phyloP scores from a whole-genome alignment of 2,797 vertebrate genomes.

The Enteromius thamalakanensis region DNA sequence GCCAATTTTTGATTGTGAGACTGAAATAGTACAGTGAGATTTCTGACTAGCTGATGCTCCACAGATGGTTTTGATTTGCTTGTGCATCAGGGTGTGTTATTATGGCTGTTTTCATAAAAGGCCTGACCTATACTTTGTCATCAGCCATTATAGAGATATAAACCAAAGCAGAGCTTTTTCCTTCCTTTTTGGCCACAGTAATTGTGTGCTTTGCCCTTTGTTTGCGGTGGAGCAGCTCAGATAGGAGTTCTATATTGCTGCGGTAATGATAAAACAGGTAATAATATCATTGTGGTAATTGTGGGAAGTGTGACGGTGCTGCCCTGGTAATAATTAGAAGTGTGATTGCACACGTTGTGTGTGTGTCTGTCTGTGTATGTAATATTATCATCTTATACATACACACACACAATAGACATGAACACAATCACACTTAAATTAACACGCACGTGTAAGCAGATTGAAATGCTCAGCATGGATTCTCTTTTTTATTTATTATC shows the following conservation, averaged over 20 bases:
- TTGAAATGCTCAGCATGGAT: background rate
- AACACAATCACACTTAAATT: background rate
- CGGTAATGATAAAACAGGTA: background rate
- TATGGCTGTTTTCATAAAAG: slow-evolving; percentile 20
- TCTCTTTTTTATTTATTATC: background rate
- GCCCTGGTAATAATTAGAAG: slow-evolving; percentile 20
- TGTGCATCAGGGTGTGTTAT: slow-evolving; percentile 38
- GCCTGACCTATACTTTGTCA: slow-evolving; percentile 55
- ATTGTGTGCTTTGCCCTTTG: background rate
- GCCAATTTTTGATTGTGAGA: background rate
- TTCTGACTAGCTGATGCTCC: slow-evolving; percentile 28
- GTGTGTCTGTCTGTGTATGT: slow-evolving; percentile 25
- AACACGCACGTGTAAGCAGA: background rate
- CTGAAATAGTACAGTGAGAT: slow-evolving; percentile 11
- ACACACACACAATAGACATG: background rate
- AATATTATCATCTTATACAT: slow-evolving; percentile 8
- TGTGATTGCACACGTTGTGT: background rate
- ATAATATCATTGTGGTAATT: slow-evolving; percentile 24
- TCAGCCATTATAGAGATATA: slow-evolving; percentile 30
- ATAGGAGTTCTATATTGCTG: background rate
- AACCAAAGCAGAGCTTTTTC: slow-evolving; percentile 36
- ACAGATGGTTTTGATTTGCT: slow-evolving; percentile 52
- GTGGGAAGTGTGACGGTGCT: slow-evolving; percentile 24
- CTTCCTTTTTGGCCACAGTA: background rate
- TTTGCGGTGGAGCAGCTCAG: background rate